A percentile compares a stretch with the other conserved stretches of the same genome.
Evolutionary conservation across 2,113 vertebrate genomes (phyloP).

Genomic region (Narcine bancroftii): DNA sequence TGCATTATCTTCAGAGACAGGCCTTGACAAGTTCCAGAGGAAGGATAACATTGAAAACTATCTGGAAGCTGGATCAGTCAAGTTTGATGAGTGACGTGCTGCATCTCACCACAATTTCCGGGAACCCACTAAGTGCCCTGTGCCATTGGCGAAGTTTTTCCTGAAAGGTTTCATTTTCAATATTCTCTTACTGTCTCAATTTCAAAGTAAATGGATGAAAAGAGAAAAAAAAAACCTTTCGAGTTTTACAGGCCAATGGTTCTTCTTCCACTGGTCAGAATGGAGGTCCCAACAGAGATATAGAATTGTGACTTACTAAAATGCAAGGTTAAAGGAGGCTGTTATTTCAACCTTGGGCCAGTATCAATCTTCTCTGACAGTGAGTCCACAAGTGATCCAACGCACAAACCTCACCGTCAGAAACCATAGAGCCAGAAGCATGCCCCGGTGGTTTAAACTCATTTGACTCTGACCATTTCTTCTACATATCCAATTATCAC

Average conservation of each 20-base stretch:
- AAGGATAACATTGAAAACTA: background rate
- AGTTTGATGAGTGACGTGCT: background rate
- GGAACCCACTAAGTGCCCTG: background rate
- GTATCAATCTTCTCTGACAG: background rate
- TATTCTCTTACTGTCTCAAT: background rate
- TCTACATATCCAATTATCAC: too few species aligned
- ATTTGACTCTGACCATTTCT: too few species aligned
- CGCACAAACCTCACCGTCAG: background rate
- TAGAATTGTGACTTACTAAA: background rate
- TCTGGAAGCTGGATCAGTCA: background rate
- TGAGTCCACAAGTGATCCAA: background rate
- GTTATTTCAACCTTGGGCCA: background rate
- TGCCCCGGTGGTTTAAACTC: too few species aligned
- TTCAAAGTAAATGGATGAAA: background rate
- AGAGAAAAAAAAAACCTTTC: background rate
- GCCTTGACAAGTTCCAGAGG: background rate
- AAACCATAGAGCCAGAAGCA: too few species aligned
- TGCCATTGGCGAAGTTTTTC: background rate
- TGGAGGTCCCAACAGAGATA: background rate
- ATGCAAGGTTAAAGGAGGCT: background rate
- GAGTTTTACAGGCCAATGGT: background rate
- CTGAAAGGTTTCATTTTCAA: background rate
- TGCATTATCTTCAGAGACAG: background rate
- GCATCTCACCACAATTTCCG: background rate
- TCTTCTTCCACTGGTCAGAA: background rate